Percentiles rank a stretch among this genome's conserved stretches.
Conservation (phyloP, 2,113 vertebrate species). For the Melanostigma gelatinosum region DNA sequence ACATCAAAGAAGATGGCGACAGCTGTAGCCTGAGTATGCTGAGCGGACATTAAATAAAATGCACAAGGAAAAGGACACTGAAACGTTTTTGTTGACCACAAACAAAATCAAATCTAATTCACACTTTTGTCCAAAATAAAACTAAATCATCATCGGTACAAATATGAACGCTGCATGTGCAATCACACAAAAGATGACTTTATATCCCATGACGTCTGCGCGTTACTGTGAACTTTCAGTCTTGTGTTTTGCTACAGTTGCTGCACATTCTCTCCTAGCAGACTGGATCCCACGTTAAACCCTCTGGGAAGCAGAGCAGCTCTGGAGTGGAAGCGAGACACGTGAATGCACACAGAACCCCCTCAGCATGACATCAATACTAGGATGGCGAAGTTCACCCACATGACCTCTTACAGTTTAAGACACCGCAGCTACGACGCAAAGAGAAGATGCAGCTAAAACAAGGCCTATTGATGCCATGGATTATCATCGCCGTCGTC, state of each 20-base stretch:
- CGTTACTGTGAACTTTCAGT: background rate
- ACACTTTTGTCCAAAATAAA: background rate
- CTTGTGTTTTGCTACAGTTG: background rate
- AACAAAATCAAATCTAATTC: too few species aligned
- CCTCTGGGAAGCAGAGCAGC: background rate
- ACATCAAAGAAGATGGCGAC: background rate
- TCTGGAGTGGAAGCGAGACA: background rate
- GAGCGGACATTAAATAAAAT: background rate
- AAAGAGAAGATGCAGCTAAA: background rate
- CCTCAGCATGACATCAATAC: conserved; percentile 39
- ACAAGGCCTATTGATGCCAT: background rate
- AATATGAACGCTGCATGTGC: background rate
- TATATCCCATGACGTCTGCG: too few species aligned
- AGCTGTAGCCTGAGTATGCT: background rate
- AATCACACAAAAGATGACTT: background rate
- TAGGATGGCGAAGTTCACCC: conserved; percentile 11
- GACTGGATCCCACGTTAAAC: background rate
- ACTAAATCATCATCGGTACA: background rate
- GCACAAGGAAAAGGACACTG: background rate
- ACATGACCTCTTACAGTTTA: conserved; percentile 9
- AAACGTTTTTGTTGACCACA: background rate
- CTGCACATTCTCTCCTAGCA: background rate
- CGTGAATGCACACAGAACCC: conserved; percentile 3
- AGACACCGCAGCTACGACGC: background rate
- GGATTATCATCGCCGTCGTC: background rate